phyloP scores from a whole-genome alignment of 1,140 invertebrate genomes.

The Zaprionus inermis region DNA sequence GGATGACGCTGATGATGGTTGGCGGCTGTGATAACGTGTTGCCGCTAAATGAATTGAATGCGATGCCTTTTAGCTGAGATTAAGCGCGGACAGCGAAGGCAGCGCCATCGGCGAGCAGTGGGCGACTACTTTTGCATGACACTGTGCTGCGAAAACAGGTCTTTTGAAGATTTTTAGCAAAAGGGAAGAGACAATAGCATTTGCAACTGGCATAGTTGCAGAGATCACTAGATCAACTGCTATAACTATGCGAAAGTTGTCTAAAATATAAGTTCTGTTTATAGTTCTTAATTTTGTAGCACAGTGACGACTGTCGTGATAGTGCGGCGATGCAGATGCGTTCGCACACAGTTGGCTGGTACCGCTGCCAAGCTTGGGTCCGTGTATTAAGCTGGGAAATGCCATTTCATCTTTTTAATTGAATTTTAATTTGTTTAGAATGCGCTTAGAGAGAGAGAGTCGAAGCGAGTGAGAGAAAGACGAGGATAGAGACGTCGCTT shows the following conservation, averaged over 20 bases:
- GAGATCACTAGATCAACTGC: neutral
- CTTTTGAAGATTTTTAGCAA: neutral
- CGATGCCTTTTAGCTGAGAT: conserved; percentile 58
- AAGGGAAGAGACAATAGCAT: neutral
- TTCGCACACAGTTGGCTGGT: conserved; percentile 11
- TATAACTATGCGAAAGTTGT: neutral
- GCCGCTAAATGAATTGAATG: conserved; percentile 70
- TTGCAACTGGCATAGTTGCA: neutral
- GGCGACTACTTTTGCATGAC: conserved; percentile 29
- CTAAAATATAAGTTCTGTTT: neutral
- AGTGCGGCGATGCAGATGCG: conserved; percentile 8
- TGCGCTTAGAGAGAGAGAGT: conserved; percentile 66
- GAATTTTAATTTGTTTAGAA: conserved; percentile 84
- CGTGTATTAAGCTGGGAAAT: conserved; percentile 67
- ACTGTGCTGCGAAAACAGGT: conserved; percentile 27
- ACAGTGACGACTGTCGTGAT: conserved; percentile 20
- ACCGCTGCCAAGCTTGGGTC: conserved; percentile 12
- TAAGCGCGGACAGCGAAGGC: conserved; percentile 27
- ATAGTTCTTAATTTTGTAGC: neutral
- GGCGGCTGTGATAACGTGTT: conserved; percentile 59
- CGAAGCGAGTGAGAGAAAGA: neutral
- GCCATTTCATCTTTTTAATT: conserved; percentile 84
- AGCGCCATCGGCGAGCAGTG: neutral
- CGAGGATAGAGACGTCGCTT: conserved; percentile 23
- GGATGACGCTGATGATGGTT: conserved; percentile 51